Conservation (phyloP, 2,113 vertebrate species). For the Bujurquina vittata region DNA sequence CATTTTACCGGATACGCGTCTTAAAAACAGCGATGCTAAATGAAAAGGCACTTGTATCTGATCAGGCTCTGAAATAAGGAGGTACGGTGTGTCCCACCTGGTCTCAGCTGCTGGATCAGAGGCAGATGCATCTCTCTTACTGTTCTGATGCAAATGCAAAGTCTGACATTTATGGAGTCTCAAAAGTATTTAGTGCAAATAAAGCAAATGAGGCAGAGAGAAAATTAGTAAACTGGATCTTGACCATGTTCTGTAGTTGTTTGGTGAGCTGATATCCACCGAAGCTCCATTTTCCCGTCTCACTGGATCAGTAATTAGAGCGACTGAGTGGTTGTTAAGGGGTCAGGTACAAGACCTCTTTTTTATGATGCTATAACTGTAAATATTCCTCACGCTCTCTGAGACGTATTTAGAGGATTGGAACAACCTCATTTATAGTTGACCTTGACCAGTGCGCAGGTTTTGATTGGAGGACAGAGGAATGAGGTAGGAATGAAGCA, state of each 20-base stretch:
- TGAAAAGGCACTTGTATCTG: background rate
- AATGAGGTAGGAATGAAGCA: background rate
- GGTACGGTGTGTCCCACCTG: no score
- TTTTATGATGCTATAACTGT: conserved; percentile 3
- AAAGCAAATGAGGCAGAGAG: background rate
- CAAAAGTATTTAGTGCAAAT: background rate
- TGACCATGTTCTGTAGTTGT: background rate
- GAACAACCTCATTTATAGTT: background rate
- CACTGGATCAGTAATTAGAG: background rate
- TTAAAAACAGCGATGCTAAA: background rate
- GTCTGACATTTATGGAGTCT: background rate
- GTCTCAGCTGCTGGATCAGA: background rate
- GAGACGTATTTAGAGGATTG: conserved; percentile 5
- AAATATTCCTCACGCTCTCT: background rate
- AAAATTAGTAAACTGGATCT: background rate
- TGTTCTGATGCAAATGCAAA: background rate
- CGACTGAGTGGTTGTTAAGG: background rate
- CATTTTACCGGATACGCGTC: background rate
- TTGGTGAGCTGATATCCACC: background rate
- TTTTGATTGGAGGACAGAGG: background rate
- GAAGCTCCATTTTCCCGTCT: background rate
- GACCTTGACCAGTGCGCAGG: background rate
- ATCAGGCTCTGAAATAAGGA: background rate
- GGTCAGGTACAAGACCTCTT: background rate
- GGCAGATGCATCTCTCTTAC: background rate